Evolutionary conservation across 2,797 vertebrate genomes (phyloP).

Genomic region (Pangasius krempfi): DNA sequence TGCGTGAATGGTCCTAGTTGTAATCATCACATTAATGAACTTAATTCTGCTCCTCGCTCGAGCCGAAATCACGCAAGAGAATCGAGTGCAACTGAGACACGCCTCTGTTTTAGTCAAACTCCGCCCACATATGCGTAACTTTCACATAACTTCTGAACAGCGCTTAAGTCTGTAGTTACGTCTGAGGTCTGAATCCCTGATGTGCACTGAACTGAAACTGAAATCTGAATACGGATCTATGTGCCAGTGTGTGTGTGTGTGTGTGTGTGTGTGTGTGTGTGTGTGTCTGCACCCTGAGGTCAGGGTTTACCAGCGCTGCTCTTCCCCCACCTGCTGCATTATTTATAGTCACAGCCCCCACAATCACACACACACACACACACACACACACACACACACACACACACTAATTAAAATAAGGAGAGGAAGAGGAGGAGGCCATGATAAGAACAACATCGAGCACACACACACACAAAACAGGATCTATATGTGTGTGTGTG

Average conservation of each 20-base stretch:
- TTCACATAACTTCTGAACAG: neutral
- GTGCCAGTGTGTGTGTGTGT: neutral
- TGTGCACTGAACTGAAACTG: neutral
- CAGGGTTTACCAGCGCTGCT: constrained; percentile 36
- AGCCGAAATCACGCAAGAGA: neutral
- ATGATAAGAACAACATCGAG: neutral
- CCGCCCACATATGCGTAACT: neutral
- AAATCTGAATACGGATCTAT: neutral
- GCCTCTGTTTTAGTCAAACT: neutral
- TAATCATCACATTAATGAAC: no score
- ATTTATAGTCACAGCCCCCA: constrained; percentile 68
- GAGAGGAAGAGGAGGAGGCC: neutral
- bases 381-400: constrained; percentile 9
- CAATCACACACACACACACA: constrained; percentile 13
- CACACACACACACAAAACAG: neutral
- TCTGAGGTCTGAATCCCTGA: neutral
- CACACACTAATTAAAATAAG: neutral
- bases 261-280: constrained; percentile 1
- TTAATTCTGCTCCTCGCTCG: no score
- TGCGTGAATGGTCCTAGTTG: no score
- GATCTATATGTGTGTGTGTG: neutral
- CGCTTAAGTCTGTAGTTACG: neutral
- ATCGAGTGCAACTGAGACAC: neutral
- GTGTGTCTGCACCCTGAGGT: constrained; percentile 30
- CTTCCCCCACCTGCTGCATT: constrained; percentile 73